Evolutionary conservation across 2,797 vertebrate genomes (phyloP), one percentile per base, ranked within the genome.

Genomic region (Macropus fuliginosus): DNA sequence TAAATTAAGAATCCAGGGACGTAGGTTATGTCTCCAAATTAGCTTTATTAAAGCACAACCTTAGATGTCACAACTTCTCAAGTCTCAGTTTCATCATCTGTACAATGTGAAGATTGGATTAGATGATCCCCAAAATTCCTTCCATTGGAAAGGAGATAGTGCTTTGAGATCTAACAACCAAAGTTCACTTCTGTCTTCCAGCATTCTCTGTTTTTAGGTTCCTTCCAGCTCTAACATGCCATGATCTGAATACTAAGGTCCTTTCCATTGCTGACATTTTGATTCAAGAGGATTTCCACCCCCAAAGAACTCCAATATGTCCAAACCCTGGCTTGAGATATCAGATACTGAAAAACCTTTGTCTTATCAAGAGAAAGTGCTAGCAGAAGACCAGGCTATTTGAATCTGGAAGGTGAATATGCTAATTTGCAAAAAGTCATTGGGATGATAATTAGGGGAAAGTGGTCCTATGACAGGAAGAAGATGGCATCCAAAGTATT

Each of bases 351-450:
- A 54, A 91, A 54, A 91, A 34, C 90, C 90, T 91, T 54, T 91
- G 50, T 91, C 90, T 91, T n/a, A 31, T 91, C 90, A 55, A n/a
- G 90, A 91, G 54, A 31, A 55, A 55, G 31, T 54, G 52, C 90
- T 21, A 91, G 90, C 90, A 54, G 54, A 91, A 54, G 92, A 21
- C 16, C 96, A 29, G 9, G 46, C 3, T 57, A 2, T 94, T 97
- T 97, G 24, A 5, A 91, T 94, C 92, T 27, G 62, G 93, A 95
- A 55, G 29, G 55, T 94, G 94, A 89, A 55, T 92, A 52, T 92
- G 56, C 87, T 94, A 56, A 21, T 93, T 91, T 97, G 40, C 27
- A 55, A 90, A 90, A 96, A 34, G 31, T 34, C 94, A 96, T 96
- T n/a, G 31, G 92, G 89, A 3, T 54, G 46, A 91, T 2, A 11